phyloP scores from a whole-genome alignment of 2,113 vertebrate species.

The Ptilorrhoa leucosticta region DNA sequence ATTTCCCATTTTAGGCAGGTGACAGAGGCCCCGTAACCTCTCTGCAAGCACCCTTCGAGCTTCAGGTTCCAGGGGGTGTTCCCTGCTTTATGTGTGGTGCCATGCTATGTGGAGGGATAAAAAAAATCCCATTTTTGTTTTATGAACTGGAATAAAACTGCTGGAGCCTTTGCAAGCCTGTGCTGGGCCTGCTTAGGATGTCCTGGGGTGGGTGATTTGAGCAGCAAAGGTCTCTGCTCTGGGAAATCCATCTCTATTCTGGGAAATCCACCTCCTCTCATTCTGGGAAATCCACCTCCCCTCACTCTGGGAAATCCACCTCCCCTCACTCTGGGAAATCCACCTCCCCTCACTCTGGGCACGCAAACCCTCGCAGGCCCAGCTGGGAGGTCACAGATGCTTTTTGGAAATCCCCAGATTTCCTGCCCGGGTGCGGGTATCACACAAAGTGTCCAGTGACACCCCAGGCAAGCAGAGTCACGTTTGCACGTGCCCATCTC shows the following conservation, averaged over 20 bases:
- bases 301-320: neutral
- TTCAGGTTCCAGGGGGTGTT: neutral
- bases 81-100: neutral
- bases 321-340: no score
- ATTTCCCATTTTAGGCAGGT: neutral
- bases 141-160: neutral
- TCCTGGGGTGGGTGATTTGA: accelerated
- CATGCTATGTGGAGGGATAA: neutral
- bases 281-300: neutral
- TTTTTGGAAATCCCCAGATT: neutral
- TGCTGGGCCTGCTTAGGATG: neutral
- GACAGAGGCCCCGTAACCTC: neutral
- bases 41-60: accelerated
- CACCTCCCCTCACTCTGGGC: neutral
- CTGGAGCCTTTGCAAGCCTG: neutral
- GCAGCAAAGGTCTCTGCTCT: neutral
- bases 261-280: neutral
- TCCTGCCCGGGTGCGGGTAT: accelerated
- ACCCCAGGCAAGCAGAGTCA: neutral
- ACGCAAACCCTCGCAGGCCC: accelerated
- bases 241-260: neutral
- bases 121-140: neutral
- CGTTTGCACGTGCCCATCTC: accelerated
- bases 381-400: neutral
- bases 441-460: accelerated